A percentile compares a stretch with the other conserved stretches of the same genome.
Conservation (phyloP, 2,113 vertebrate genomes). For the Clinocottus analis region DNA sequence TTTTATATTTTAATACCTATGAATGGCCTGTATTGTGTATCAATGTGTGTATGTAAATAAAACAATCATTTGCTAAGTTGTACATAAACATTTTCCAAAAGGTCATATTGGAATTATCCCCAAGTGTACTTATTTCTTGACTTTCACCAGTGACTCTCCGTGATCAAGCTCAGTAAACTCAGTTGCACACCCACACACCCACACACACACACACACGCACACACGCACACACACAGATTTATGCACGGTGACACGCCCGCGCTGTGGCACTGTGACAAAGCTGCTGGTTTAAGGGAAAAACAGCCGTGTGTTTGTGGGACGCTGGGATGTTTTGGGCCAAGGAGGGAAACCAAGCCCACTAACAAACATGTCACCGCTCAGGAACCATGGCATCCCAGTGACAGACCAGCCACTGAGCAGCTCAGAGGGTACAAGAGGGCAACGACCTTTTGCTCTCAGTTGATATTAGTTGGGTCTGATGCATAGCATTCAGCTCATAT, state of each 20-base stretch:
- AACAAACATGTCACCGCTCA: conserved; percentile 69
- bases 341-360: conserved; percentile 77
- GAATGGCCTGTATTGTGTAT: no score
- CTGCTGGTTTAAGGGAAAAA: conserved; percentile 52
- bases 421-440: not conserved
- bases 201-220: conserved; percentile 7
- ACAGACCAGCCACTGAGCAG: conserved; percentile 9
- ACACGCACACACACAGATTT: not conserved
- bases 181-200: conserved; percentile 14
- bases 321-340: conserved; percentile 65
- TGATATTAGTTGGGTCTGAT: not conserved
- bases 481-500: not conserved
- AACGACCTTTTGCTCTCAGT: not conserved
- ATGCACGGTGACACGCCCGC: conserved; percentile 43
- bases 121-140: no score
- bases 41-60: no score
- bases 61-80: no score
- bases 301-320: conserved; percentile 66
- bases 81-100: not conserved
- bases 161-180: conserved; percentile 51
- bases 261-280: conserved; percentile 35
- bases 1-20: no score
- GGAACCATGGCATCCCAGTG: conserved; percentile 52
- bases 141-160: conserved; percentile 20
- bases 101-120: no score